Base-by-base conservation (phyloP, 2,888 invertebrate species). In the Carcina quercana region DNA sequence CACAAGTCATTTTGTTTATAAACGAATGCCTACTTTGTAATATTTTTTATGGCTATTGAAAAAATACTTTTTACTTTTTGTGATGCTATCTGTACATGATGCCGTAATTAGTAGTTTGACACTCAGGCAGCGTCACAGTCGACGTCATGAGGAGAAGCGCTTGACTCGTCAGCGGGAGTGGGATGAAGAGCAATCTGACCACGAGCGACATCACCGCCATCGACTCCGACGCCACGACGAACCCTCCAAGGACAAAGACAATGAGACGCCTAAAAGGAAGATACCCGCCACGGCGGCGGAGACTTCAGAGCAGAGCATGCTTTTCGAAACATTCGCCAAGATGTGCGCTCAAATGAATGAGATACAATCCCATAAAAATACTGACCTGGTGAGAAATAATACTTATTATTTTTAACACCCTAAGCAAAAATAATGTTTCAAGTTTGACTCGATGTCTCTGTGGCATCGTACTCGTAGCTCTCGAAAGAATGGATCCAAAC, bases 311-410 rank as follows among this genome's bases (percentile, higher is more conserved):
- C 73, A 76, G 53, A 43, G 51, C 1, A 50, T 51, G 14, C 50
- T 82, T 1, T 50, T 79, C 15, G 68, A 80, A 50, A 80, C 80
- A 0, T 78, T 80, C 34, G 76, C 78, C 0, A 75, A 79, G 38
- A 39, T 80, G 11, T 79, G 75, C 37, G 62, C 67, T 6, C 68
- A 74, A 33, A 53, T 80, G 35, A 71, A 53, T 25, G 53, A 68
- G 1, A 75, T 67, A 10, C 20, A 8, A 20, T 5, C n/a, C 10
- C 3, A 8, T 20, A 20, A 20, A n/a, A 3, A 3, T 8, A 20
- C 8, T 3, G 20, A 20, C 8, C 10, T 20, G 20, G 20, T 20
- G 20, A 20, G 20, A n/a, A n/a, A 20, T 8, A n/a, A n/a, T n/a
- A n/a, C n/a, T n/a, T n/a, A n/a, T n/a, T n/a, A n/a, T n/a, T n/a